Evolutionary conservation across 2,888 invertebrate species (phyloP).

Genomic region (Amitus sp.): DNA sequence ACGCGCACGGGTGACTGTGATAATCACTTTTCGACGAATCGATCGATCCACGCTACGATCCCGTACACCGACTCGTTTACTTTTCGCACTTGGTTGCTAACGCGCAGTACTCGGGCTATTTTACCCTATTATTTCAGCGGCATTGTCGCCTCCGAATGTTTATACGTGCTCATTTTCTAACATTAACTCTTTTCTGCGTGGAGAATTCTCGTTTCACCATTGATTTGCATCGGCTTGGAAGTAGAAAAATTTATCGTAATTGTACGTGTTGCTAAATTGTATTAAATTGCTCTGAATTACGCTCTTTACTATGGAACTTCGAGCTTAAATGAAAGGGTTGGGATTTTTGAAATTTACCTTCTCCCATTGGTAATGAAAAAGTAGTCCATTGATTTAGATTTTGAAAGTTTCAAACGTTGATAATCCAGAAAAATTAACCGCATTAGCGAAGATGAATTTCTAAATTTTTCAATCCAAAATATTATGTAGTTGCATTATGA

Average conservation of each 20-base stretch:
- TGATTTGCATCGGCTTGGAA: slow-evolving; percentile 28
- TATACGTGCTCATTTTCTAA: slow-evolving; percentile 27
- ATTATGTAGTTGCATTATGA: too few relatives aligned
- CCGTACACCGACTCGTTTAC: slow-evolving; percentile 30
- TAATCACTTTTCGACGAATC: slow-evolving; percentile 33
- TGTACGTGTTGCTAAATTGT: background rate
- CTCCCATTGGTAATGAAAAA: background rate
- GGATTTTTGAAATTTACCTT: too few relatives aligned
- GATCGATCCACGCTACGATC: slow-evolving; percentile 34
- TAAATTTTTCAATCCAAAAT: too few relatives aligned
- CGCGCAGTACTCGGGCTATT: slow-evolving; percentile 29
- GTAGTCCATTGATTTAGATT: background rate
- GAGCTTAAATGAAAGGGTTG: background rate
- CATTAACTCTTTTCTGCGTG: slow-evolving; percentile 19
- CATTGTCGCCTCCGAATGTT: slow-evolving; percentile 30
- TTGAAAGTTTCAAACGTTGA: too few relatives aligned
- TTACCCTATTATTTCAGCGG: slow-evolving; percentile 34
- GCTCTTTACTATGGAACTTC: background rate
- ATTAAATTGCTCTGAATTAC: slow-evolving; percentile 7
- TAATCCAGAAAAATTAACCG: too few relatives aligned
- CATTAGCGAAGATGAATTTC: too few relatives aligned
- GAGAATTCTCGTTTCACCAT: slow-evolving; percentile 20
- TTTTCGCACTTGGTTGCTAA: slow-evolving; percentile 24
- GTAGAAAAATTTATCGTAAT: slow-evolving; percentile 7
- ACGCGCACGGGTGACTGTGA: background rate